Percentiles rank a stretch among this genome's conserved stretches.
Conservation (phyloP, 2,797 vertebrate species). For the Chromobotia macracanthus region DNA sequence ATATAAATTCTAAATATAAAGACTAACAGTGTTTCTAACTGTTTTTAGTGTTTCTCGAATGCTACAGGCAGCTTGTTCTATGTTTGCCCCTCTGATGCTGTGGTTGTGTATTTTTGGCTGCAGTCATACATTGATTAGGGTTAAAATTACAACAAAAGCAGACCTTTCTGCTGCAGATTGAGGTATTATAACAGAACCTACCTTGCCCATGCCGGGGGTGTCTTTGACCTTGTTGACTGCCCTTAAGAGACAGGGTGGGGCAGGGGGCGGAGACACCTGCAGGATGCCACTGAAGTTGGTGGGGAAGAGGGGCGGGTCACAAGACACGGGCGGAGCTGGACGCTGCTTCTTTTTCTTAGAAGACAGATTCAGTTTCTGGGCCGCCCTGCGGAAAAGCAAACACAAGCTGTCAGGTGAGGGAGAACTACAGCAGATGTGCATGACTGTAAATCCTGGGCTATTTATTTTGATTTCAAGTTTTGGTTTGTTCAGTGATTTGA, state of each 20-base stretch:
- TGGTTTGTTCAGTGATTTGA: constrained; percentile 2
- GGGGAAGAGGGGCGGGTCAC: constrained; percentile 87
- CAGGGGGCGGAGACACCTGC: constrained; percentile 87
- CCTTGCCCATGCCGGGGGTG: constrained; percentile 95
- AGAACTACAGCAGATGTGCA: constrained; percentile 24
- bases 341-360: constrained; percentile 96
- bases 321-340: constrained; percentile 74
- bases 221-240: constrained; percentile 97
- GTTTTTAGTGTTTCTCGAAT: too few relatives aligned
- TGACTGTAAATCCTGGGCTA: not conserved
- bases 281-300: constrained; percentile 93
- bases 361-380: constrained; percentile 94
- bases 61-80: too few relatives aligned
- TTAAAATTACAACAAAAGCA: not conserved
- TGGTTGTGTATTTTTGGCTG: too few relatives aligned
- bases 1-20: too few relatives aligned
- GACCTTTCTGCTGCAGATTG: not conserved
- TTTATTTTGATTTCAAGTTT: not conserved
- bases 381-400: constrained; percentile 81
- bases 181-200: constrained; percentile 59
- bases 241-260: constrained; percentile 92
- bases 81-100: too few relatives aligned
- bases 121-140: not conserved
- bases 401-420: not conserved
- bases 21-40: too few relatives aligned